A percentile compares a stretch with the other conserved stretches of the same genome.
Evolutionary conservation across 1,140 invertebrate species (phyloP).

Genomic region (Dryas iulia): DNA sequence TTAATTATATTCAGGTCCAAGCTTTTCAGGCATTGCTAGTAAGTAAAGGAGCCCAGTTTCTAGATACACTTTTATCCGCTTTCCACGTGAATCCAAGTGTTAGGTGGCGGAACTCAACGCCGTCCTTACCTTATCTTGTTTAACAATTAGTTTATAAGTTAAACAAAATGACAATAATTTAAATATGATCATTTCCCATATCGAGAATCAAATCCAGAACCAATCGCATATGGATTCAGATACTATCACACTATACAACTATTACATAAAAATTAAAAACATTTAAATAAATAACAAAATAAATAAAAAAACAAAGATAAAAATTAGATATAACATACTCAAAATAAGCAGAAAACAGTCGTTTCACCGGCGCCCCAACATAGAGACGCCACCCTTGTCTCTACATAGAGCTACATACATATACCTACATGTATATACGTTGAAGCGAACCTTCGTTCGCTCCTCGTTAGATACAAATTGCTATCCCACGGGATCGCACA

Average conservation of each 20-base stretch:
- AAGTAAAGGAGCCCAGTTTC: too few relatives aligned
- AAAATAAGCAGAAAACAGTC: neutral
- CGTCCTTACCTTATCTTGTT: too few relatives aligned
- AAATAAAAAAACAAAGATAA: neutral
- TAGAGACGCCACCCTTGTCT: neutral
- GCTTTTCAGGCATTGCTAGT: too few relatives aligned
- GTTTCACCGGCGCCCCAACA: neutral
- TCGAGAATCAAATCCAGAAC: too few relatives aligned
- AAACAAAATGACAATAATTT: too few relatives aligned
- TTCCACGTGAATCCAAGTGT: too few relatives aligned
- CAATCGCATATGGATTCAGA: too few relatives aligned
- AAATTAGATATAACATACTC: neutral
- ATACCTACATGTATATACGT: neutral
- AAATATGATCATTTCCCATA: too few relatives aligned
- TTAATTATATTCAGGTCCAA: too few relatives aligned
- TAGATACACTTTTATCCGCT: too few relatives aligned
- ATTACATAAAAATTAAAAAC: neutral
- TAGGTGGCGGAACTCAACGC: too few relatives aligned
- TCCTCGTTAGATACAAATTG: constrained; percentile 12
- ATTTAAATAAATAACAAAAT: neutral
- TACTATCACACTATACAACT: neutral
- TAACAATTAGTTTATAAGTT: too few relatives aligned
- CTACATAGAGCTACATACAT: neutral
- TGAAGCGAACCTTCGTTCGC: neutral
- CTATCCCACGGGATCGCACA: constrained; percentile 4